A percentile compares a stretch with the other conserved stretches of the same genome.
These are phyloP conservation scores for Cladopsammia gracilis DNA, from an alignment of 64 coral and sea anemone genomes.

Conservation along the genomic window DNA sequence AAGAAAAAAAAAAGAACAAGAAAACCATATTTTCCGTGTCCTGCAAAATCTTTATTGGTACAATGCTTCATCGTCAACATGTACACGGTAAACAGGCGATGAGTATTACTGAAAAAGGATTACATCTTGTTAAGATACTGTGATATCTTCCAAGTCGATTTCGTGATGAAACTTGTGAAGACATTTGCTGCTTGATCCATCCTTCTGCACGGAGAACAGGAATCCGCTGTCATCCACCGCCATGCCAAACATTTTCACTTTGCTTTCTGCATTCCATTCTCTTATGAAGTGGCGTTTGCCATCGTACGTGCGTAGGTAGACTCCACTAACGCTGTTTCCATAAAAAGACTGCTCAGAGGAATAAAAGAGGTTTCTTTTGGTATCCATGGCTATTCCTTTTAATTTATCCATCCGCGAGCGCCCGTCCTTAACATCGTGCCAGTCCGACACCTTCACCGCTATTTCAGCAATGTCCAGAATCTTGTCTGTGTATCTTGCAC, in stretches of 20 bases:
- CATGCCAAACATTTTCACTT: conserved; percentile 43
- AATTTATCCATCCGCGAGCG: conserved; percentile 25
- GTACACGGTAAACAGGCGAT: background rate
- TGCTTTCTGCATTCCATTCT: conserved; percentile 29
- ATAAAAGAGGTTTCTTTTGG: conserved; percentile 52
- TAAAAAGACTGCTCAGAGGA: background rate
- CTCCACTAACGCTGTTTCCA: conserved; percentile 31
- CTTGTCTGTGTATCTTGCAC: background rate
- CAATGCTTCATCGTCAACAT: no score
- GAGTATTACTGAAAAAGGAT: background rate
- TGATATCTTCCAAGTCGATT: conserved; percentile 53
- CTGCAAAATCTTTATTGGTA: no score
- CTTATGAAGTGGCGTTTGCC: conserved; percentile 48
- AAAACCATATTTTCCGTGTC: no score
- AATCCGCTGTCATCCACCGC: conserved; percentile 40
- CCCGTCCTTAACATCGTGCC: background rate
- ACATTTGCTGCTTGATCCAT: conserved; percentile 3
- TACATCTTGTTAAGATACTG: background rate
- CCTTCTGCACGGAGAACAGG: conserved; percentile 7
- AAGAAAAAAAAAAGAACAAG: no score
- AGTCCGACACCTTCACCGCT: background rate
- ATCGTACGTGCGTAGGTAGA: conserved; percentile 62
- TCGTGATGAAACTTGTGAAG: conserved; percentile 46
- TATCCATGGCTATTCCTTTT: conserved; percentile 60
- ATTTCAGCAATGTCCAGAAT: conserved; percentile 16